Evolutionary conservation across 1,140 invertebrate species (phyloP).

Genomic region (Phymorhynchus buccinoides): DNA sequence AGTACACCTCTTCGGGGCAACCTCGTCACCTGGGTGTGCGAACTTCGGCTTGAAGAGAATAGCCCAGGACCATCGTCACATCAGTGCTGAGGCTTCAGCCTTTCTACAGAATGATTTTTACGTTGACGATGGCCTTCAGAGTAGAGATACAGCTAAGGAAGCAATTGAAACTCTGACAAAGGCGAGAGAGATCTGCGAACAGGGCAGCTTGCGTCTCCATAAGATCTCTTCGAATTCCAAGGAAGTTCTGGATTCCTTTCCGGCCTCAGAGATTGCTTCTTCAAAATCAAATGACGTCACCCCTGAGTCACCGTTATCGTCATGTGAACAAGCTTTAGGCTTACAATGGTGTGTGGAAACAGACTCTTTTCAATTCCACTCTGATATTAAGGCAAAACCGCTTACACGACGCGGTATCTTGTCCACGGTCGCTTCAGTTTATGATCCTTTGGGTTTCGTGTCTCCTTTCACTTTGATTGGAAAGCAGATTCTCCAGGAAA

Average conservation of each 20-base stretch:
- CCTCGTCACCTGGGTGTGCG: slow-evolving; percentile 44
- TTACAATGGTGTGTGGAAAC: too few relatives aligned
- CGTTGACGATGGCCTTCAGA: slow-evolving; percentile 42
- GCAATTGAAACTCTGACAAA: neutral
- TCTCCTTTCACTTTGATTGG: slow-evolving; percentile 48
- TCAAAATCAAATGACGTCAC: too few relatives aligned
- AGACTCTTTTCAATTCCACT: too few relatives aligned
- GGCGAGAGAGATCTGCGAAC: neutral
- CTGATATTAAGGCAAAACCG: too few relatives aligned
- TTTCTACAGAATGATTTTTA: slow-evolving; percentile 38
- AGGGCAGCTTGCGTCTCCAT: slow-evolving; percentile 12
- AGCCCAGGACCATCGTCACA: slow-evolving; percentile 8
- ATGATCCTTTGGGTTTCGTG: slow-evolving; percentile 56
- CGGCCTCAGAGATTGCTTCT: neutral
- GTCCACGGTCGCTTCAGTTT: slow-evolving; percentile 53
- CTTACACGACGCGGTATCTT: slow-evolving; percentile 51
- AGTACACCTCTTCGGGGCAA: too few relatives aligned
- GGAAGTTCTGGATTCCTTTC: slow-evolving; percentile 5
- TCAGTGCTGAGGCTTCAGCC: neutral
- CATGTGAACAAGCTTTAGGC: too few relatives aligned
- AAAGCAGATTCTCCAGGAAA: slow-evolving; percentile 52
- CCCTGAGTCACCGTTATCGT: too few relatives aligned
- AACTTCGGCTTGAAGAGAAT: slow-evolving; percentile 30
- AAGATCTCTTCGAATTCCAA: slow-evolving; percentile 4
- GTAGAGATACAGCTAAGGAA: neutral